Base-by-base conservation (phyloP, 1,140 invertebrate genomes). In the Heliothis virescens region DNA sequence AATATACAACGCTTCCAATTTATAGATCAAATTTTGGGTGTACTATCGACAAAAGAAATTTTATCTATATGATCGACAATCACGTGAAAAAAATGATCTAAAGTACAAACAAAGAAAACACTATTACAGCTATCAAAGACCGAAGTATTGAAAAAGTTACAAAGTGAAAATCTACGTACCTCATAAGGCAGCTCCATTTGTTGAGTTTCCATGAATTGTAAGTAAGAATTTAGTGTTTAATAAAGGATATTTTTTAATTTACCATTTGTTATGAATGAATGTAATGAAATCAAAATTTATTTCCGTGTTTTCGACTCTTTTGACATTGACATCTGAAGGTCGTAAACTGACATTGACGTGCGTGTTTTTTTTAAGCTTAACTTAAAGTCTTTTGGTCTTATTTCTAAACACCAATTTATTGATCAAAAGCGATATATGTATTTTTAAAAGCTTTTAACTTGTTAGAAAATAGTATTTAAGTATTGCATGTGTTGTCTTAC, bases 21-120 rank as follows among this genome's bases (percentile, higher is more conserved):
- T 9, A 41, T 41, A 41, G 4, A 41, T 41, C 3, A 41, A 41
- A 41, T 16, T 67, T 65, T 16, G 10, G 65, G 18, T n/a, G 3
- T 29, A 48, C n/a, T 21, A 18, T 16, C 15, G 15, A 47, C 11
- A 57, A 12, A 29, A 53, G 12, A 59, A 76, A 26, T 12, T 59
- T 41, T 13, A 26, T 47, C 5, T 76, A 63, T 29, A 15, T 15
- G 47, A 78, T 78, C 52, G 62, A 67, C 69, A 76, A 92, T 94
- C 92, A 94, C 91, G 92, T 93, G 92, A 93, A 92, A 90, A 85
- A 83, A 83, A 72, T 82, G 81, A 87, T 83, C 73, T 82, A 85
- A 85, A 88, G 76, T 29, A 53, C 82, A 84, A 91, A 91, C 90
- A 94, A 91, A 91, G 89, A 89, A 88, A 86, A 82, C 57, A 34